Evolutionary conservation across 2,888 invertebrate species (phyloP).

Genomic region (Scelioninae gen. 1): DNA sequence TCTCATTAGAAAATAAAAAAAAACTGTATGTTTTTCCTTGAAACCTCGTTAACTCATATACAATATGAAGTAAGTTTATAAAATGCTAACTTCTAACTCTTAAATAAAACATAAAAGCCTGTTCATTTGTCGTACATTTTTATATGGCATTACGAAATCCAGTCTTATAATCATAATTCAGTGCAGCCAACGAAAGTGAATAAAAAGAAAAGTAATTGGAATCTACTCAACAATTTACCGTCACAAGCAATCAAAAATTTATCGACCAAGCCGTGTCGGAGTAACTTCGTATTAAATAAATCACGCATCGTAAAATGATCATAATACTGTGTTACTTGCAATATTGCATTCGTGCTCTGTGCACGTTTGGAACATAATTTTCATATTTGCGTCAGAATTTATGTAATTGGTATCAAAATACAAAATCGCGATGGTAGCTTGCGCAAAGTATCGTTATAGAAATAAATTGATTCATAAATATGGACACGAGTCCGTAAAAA

Average conservation of each 20-base stretch:
- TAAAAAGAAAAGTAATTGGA: conserved; percentile 36
- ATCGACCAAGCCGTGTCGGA: conserved; percentile 35
- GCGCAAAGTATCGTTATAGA: conserved; percentile 22
- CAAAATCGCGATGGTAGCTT: conserved; percentile 1
- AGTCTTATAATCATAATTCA: conserved; percentile 34
- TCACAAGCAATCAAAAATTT: conserved; percentile 50
- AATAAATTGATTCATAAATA: conserved; percentile 58
- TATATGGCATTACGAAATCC: conserved; percentile 30
- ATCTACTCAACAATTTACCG: conserved; percentile 40
- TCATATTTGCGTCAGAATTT: conserved; percentile 34
- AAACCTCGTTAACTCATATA: too few relatives aligned
- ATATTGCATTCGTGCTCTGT: background rate
- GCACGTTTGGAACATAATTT: background rate
- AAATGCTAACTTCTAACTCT: conserved; percentile 7
- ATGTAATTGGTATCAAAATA: conserved; percentile 43
- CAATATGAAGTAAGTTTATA: background rate
- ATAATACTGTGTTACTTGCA: conserved; percentile 23
- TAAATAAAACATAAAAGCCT: conserved; percentile 12
- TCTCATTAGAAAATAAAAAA: too few relatives aligned
- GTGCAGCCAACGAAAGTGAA: conserved; percentile 5
- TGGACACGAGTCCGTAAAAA: conserved; percentile 4
- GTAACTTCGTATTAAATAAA: conserved; percentile 47
- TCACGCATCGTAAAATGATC: conserved; percentile 44
- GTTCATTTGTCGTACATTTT: conserved; percentile 11
- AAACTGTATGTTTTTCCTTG: too few relatives aligned